These are phyloP conservation scores for Goniozus legneri DNA, from an alignment of 1,140 invertebrate species.

Conservation along the genomic window DNA sequence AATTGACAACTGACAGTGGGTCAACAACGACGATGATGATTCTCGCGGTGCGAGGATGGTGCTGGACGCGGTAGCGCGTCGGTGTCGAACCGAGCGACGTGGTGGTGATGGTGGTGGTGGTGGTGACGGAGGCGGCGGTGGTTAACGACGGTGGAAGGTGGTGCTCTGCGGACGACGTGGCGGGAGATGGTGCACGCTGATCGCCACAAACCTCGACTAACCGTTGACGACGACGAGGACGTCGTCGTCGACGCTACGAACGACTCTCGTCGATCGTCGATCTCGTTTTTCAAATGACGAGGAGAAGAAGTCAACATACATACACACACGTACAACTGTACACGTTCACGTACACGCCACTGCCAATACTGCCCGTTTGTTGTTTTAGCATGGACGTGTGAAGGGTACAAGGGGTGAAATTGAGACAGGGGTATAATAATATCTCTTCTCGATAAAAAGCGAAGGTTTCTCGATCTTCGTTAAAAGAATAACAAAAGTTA, in stretches of 20 bases:
- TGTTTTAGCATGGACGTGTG: background rate
- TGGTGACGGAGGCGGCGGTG: background rate
- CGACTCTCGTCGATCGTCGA: too few species aligned
- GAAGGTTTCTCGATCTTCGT: too few species aligned
- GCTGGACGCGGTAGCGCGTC: conserved; percentile 23
- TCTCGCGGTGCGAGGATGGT: conserved; percentile 19
- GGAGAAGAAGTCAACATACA: too few species aligned
- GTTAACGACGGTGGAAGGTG: conserved; percentile 9
- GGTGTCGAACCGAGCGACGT: conserved; percentile 22
- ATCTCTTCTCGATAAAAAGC: too few species aligned
- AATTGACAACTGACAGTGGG: too few species aligned
- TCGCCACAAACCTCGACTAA: conserved; percentile 11
- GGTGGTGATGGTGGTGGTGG: conserved; percentile 4
- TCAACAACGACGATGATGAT: background rate
- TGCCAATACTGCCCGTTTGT: conserved; percentile 27
- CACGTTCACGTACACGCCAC: conserved; percentile 21
- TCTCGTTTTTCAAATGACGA: too few species aligned
- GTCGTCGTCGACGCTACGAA: conserved; percentile 1
- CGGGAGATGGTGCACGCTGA: conserved; percentile 28
- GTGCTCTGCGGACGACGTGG: conserved; percentile 27
- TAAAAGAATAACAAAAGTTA: too few species aligned
- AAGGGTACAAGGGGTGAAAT: too few species aligned
- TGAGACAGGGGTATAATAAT: too few species aligned
- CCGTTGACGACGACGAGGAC: conserved; percentile 5
- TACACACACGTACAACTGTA: too few species aligned